Base-by-base conservation (phyloP, 2,888 invertebrate genomes). In the Oligia fasciuncula region DNA sequence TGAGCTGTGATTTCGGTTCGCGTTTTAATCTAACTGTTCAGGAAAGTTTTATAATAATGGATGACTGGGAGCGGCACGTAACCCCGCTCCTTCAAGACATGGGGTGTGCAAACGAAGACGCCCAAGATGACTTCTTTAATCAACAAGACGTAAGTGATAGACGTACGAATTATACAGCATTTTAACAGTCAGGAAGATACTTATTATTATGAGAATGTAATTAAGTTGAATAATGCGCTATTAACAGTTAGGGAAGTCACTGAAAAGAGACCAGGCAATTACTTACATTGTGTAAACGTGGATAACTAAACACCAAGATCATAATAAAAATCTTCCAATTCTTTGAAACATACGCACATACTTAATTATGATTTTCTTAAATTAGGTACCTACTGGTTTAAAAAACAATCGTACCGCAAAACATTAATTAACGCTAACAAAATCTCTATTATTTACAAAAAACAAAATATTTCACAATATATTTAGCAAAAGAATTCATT, bases 41-140 rank as follows among this genome's bases (percentile, higher is more conserved):
- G 91, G 91, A 89, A 90, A 93, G 91, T 93, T 93, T 90, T 77
- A 85, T 92, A 91, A 95, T 93, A 93, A 97, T 97, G 97, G 97
- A 97, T 95, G 97, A 97, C 93, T 97, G 97, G 97, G 97, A 97
- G 94, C 96, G 97, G 89, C 97, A 97, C 91, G 97, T 97, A 85
- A 97, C 97, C 80, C 97, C 97, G 70, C 96, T 97, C 82, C 95
- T 97, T 85, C 97, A 97, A 92, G 97, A 97, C 91, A 97, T 97
- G 97, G 97, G 97, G 90, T 97, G 97, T 92, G 93, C 96, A 85
- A 96, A 94, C 89, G 97, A 96, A 92, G 97, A 97, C 88, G 95
- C 96, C 87, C 97, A 97, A 91, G 97, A 97, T 88, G 97, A 97
- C 94, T 97, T 97, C 95, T 97, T 97, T 94, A 96, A 95, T 91